These are phyloP conservation scores for Erebia palarica DNA, from an alignment of 2,888 invertebrate genomes.

Conservation along the genomic window DNA sequence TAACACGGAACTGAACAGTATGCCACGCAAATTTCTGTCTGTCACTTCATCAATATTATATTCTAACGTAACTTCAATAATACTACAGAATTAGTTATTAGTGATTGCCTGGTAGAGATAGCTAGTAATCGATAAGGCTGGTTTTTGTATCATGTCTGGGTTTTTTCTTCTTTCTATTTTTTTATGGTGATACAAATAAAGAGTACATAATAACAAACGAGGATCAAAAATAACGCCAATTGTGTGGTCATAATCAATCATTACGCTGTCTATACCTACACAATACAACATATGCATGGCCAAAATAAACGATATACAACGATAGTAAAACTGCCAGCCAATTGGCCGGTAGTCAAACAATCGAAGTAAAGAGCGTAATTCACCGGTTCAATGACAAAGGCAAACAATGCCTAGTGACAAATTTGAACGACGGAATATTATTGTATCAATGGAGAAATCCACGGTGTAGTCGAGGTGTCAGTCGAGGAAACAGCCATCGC, in stretches of 20 bases:
- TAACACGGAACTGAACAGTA: slow-evolving; percentile 29
- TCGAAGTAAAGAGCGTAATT: slow-evolving; percentile 57
- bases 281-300: slow-evolving; percentile 14
- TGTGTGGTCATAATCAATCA: slow-evolving; percentile 21
- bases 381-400: slow-evolving; percentile 67
- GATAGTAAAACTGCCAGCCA: slow-evolving; percentile 33
- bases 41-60: slow-evolving; percentile 7
- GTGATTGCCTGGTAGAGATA: no score
- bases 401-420: slow-evolving; percentile 63
- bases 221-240: slow-evolving; percentile 13
- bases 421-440: slow-evolving; percentile 61
- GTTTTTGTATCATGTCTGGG: no score
- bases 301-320: slow-evolving; percentile 24
- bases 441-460: slow-evolving; percentile 76
- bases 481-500: slow-evolving; percentile 58
- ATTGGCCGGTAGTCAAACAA: slow-evolving; percentile 51
- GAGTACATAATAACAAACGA: no score
- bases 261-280: slow-evolving; percentile 2
- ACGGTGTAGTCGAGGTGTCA: slow-evolving; percentile 65
- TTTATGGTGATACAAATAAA: no score
- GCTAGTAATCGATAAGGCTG: no score
- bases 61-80: slow-evolving; percentile 17
- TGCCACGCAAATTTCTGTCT: slow-evolving; percentile 12
- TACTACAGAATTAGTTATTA: slow-evolving; percentile 10
- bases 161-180: no score